These are phyloP conservation scores for Smithornis capensis DNA, from an alignment of 2,113 vertebrate species.

Conservation along the genomic window DNA sequence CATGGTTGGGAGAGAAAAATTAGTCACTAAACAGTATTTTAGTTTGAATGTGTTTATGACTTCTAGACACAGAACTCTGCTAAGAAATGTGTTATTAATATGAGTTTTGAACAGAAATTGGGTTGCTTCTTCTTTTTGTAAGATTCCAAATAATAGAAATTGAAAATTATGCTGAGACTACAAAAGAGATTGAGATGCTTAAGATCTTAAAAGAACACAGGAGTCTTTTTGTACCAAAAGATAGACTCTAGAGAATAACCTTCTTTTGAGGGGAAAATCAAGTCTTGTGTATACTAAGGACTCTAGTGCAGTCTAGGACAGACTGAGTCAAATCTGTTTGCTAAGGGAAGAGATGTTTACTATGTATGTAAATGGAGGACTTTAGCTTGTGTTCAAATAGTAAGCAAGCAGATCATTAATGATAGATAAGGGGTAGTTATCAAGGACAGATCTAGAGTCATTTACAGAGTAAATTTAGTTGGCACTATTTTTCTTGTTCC, in stretches of 20 bases:
- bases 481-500: not conserved
- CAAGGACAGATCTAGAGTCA: slow-evolving; percentile 36
- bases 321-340: slow-evolving; percentile 18
- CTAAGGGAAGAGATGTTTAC: not conserved
- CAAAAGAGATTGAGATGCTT: not conserved
- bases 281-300: not conserved
- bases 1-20: not conserved
- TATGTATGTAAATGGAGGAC: slow-evolving; percentile 18
- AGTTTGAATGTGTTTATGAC: not conserved
- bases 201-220: not conserved
- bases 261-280: not conserved
- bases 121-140: not conserved
- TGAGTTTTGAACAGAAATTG: not conserved
- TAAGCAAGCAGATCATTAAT: slow-evolving; percentile 41
- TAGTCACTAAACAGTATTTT: not conserved
- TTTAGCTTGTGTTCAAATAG: slow-evolving; percentile 51
- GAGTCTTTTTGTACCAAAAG: not conserved
- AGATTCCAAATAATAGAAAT: not conserved
- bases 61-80: not conserved
- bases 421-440: slow-evolving; percentile 35
- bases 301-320: not conserved
- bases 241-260: not conserved
- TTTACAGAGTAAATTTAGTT: not conserved
- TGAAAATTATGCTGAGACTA: not conserved
- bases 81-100: not conserved